A percentile compares a stretch with the other conserved stretches of the same genome.
phyloP scores from a whole-genome alignment of 1,140 invertebrate species.

The Zaprionus ornatus region DNA sequence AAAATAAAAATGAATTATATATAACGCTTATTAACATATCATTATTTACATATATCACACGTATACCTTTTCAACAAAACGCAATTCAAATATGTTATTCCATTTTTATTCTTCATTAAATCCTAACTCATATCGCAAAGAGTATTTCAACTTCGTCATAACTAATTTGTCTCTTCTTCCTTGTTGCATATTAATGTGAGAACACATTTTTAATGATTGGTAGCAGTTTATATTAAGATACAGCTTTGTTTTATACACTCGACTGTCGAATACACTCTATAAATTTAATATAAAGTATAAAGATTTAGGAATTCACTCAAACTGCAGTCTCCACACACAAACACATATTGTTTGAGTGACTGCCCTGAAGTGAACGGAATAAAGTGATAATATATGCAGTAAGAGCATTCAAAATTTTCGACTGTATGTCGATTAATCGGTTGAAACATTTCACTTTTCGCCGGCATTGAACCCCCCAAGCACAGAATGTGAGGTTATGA shows the following conservation, averaged over 20 bases:
- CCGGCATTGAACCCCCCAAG: not conserved
- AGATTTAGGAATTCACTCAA: constrained; percentile 7
- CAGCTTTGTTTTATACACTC: not conserved
- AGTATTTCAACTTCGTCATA: not conserved
- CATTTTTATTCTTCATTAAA: no score
- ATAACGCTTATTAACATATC: no score
- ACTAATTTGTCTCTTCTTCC: not conserved
- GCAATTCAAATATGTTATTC: no score
- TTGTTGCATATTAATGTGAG: constrained; percentile 17
- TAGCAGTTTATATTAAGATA: constrained; percentile 13
- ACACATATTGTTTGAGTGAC: not conserved
- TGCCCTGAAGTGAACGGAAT: constrained; percentile 2
- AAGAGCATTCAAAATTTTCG: not conserved
- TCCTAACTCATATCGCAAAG: not conserved
- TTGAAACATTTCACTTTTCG: constrained; percentile 6
- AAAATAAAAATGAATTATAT: no score
- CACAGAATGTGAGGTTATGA: not conserved
- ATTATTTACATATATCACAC: no score
- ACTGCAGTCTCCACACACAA: no score
- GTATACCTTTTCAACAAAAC: no score
- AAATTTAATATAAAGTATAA: not conserved
- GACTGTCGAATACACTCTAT: not conserved
- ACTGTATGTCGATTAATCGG: not conserved
- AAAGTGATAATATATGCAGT: not conserved
- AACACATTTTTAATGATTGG: constrained; percentile 17